Evolutionary conservation across 2,113 vertebrate genomes (phyloP), one percentile per base, ranked within the genome.

Genomic region (Gymnocephalus cernua): DNA sequence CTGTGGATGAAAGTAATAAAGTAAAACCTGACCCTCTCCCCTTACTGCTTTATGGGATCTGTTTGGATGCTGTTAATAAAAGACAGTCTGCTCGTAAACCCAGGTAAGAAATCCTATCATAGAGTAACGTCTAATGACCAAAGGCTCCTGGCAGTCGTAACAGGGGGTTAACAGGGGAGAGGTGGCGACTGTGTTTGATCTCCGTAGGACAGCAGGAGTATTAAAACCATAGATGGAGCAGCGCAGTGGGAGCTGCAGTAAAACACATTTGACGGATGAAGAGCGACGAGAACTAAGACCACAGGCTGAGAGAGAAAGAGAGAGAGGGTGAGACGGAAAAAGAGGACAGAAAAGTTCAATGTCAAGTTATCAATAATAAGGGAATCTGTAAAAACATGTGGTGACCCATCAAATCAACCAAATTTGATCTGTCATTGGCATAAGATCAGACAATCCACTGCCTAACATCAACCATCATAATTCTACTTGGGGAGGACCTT

Each of bases 141-240:
- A 21, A 67, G 62, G 85, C 82, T 85, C 14, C 82, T 51, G 86
- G 87, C 62, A 16, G 67, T 66, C 51, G 23, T 80, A 63, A 53
- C 62, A 14, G 80, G 80, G 73, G 79, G 87, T 54, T 61, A 59
- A 89, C 32, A 19, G 68, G 65, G 74, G 66, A 45, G 62, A 77
- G 82, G 69, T 54, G 73, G 80, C 0, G 57, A n/a, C 80, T 66
- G 76, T 38, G 88, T 89, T 90, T 93, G 91, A 91, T 93, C 93
- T 76, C 91, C 64, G 88, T 15, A 67, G 86, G 90, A 53, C 70
- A 32, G 70, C 48, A 54, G 68, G 16, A 53, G 67, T 23, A 78
- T 89, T 89, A 90, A 91, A 91, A 82, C 81, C 62, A 65, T 70
- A 61, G 63, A 65, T 66, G 82, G 84, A 85, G 85, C 81, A 80